Percentiles rank a stretch among this genome's conserved stretches.
Evolutionary conservation across 2,888 invertebrate genomes (phyloP).

Genomic region (Cosmia pyralina): DNA sequence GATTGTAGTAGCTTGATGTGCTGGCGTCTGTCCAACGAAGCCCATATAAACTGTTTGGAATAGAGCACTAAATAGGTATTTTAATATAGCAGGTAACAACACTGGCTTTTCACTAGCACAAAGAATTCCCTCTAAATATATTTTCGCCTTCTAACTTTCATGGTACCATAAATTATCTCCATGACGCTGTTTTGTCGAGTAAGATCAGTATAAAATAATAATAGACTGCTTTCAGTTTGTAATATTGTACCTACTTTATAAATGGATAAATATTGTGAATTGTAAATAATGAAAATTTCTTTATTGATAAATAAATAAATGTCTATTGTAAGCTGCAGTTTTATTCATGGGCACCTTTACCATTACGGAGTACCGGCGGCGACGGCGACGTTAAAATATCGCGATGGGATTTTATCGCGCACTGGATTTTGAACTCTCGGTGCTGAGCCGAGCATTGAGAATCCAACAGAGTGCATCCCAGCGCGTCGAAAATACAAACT

Average conservation of each 20-base stretch:
- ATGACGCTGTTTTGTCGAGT: conserved; percentile 24
- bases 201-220: conserved; percentile 44
- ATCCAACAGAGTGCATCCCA: too few species aligned
- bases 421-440: too few species aligned
- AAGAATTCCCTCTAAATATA: conserved; percentile 19
- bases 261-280: conserved; percentile 51
- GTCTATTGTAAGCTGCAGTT: conserved; percentile 52
- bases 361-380: too few species aligned
- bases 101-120: neutral
- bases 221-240: conserved; percentile 62
- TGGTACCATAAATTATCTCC: conserved; percentile 36
- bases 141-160: conserved; percentile 31
- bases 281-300: conserved; percentile 65
- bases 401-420: too few species aligned
- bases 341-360: conserved; percentile 11
- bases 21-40: neutral
- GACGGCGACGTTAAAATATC: too few species aligned
- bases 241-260: conserved; percentile 47
- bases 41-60: neutral
- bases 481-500: too few species aligned
- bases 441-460: too few species aligned
- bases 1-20: too few species aligned
- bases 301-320: conserved; percentile 65
- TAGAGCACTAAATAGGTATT: neutral
- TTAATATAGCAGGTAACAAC: neutral